Evolutionary conservation across 1,140 invertebrate species (phyloP).

Genomic region (Atopsyche davidsoni): DNA sequence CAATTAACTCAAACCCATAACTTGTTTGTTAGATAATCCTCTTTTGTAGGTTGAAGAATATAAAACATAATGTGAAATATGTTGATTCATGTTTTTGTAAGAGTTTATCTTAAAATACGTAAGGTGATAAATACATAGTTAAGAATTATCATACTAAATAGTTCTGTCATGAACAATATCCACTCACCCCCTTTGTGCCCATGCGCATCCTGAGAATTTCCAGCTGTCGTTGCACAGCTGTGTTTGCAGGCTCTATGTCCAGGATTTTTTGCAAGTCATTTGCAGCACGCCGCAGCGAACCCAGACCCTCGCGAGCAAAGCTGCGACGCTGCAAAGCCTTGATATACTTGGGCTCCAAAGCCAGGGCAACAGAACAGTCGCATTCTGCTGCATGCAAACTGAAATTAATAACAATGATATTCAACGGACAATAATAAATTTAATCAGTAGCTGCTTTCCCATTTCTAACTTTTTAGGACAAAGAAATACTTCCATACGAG

Average conservation of each 20-base stretch:
- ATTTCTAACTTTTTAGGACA: neutral
- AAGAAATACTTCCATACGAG: constrained; percentile 31
- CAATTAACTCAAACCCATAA: no score
- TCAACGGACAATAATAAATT: constrained; percentile 16
- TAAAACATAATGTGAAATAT: no score
- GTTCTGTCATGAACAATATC: no score
- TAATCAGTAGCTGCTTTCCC: no score
- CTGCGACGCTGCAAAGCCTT: constrained; percentile 76
- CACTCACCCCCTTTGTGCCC: constrained; percentile 48
- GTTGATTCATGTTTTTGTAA: no score
- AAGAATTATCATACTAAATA: constrained; percentile 30
- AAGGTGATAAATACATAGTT: neutral
- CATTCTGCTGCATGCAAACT: constrained; percentile 68
- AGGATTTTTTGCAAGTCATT: constrained; percentile 61
- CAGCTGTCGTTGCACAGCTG: constrained; percentile 53
- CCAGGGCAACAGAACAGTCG: constrained; percentile 68
- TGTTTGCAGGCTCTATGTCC: constrained; percentile 66
- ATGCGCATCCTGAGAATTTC: constrained; percentile 51
- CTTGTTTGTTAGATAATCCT: no score
- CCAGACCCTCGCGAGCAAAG: constrained; percentile 54
- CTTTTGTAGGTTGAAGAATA: no score
- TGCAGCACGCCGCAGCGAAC: constrained; percentile 54
- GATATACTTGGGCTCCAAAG: constrained; percentile 67
- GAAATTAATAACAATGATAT: constrained; percentile 33
- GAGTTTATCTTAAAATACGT: no score